These are phyloP conservation scores for Lophura nycthemera DNA, from an alignment of 2,113 vertebrate species.

Conservation along the genomic window DNA sequence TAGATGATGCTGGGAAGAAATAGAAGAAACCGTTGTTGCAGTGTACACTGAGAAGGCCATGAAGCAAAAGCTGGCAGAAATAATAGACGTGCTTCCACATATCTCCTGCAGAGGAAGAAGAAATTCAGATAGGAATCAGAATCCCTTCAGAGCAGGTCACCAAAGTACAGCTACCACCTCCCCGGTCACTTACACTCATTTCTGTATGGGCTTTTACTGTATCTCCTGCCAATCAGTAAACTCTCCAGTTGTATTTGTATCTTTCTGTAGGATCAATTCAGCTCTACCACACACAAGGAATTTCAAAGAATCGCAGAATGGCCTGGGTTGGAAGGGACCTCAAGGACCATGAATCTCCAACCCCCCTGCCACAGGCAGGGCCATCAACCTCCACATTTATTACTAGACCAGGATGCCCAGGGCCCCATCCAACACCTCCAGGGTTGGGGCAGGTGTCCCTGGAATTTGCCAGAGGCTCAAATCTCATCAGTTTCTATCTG, in stretches of 20 bases:
- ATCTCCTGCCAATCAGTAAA: neutral
- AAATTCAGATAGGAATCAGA: neutral
- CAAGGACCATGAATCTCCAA: too few species aligned
- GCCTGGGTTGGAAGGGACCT: too few species aligned
- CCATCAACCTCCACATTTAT: too few species aligned
- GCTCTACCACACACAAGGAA: neutral
- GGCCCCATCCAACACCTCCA: too few species aligned
- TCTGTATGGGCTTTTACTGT: neutral
- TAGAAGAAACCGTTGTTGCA: neutral
- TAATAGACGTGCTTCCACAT: slow-evolving; percentile 21
- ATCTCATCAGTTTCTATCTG: neutral
- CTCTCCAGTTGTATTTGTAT: neutral
- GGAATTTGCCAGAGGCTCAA: neutral
- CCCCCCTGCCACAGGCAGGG: too few species aligned
- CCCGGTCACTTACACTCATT: neutral
- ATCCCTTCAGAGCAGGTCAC: neutral
- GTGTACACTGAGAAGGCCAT: slow-evolving; percentile 1
- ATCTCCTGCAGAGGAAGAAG: neutral
- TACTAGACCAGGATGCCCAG: too few species aligned
- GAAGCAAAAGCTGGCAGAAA: slow-evolving; percentile 13
- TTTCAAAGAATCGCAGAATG: too few species aligned
- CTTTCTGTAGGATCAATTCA: neutral
- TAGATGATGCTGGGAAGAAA: slow-evolving; percentile 23
- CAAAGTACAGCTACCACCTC: slow-evolving; percentile 6
- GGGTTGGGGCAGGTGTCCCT: too few species aligned